Percentiles rank a stretch among this genome's conserved stretches.
These are phyloP conservation scores for Drosophila niveifrons DNA, from an alignment of 2,888 invertebrate species.

Conservation along the genomic window DNA sequence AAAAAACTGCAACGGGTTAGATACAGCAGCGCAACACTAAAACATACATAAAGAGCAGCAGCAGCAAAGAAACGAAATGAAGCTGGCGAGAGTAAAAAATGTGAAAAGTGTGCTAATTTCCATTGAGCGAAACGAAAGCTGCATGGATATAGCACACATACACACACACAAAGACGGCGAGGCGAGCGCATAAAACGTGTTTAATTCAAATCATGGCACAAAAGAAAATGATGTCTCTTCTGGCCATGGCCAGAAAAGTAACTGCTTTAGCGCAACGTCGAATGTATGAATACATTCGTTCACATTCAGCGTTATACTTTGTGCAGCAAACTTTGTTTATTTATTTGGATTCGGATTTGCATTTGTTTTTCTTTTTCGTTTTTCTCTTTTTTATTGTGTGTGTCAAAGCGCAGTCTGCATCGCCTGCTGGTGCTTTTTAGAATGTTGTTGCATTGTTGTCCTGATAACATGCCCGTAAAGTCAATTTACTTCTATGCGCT, in stretches of 20 bases:
- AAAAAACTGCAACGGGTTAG: constrained; percentile 29
- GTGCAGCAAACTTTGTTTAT: constrained; percentile 33
- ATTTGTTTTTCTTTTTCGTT: background rate
- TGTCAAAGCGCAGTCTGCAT: constrained; percentile 11
- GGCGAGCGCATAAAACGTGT: constrained; percentile 47
- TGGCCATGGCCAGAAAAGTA: constrained; percentile 32
- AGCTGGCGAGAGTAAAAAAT: constrained; percentile 36
- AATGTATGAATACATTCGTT: constrained; percentile 16
- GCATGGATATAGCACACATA: background rate
- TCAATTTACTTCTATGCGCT: constrained; percentile 61
- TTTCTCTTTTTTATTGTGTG: background rate
- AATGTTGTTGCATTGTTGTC: constrained; percentile 44
- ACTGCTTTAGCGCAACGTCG: constrained; percentile 13
- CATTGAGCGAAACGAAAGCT: constrained; percentile 43
- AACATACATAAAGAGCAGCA: constrained; percentile 19
- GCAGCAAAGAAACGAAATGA: constrained; percentile 3
- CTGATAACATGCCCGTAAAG: constrained; percentile 58
- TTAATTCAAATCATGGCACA: constrained; percentile 61
- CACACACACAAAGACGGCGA: constrained; percentile 40
- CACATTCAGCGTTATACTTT: background rate
- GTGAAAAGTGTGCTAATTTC: constrained; percentile 71
- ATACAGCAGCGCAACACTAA: constrained; percentile 3
- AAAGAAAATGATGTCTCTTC: constrained; percentile 29
- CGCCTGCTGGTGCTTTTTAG: background rate
- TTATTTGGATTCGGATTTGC: constrained; percentile 45